phyloP scores from a whole-genome alignment of 2,797 vertebrate genomes.

The Chaetodon trifasciatus region DNA sequence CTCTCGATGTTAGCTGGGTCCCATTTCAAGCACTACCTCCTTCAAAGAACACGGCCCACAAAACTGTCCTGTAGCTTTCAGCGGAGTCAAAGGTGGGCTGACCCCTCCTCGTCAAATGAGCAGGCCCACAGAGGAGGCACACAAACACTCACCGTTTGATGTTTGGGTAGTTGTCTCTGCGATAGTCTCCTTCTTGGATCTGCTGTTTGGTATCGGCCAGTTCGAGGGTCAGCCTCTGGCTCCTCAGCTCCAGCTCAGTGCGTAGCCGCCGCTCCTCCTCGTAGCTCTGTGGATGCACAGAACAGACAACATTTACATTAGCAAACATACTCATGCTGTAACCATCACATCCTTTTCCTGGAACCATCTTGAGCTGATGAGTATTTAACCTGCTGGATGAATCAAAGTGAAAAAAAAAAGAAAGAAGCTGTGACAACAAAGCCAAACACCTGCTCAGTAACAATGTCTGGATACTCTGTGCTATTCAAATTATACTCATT shows the following conservation, averaged over 20 bases:
- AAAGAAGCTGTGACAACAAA: neutral
- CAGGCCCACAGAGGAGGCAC: neutral
- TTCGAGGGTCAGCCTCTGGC: constrained; percentile 92
- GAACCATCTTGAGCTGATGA: neutral
- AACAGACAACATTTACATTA: neutral
- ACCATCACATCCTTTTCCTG: neutral
- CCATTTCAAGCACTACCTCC: neutral
- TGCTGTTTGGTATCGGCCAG: constrained; percentile 94
- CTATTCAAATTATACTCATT: neutral
- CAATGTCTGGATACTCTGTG: neutral
- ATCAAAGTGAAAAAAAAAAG: neutral
- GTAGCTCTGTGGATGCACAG: constrained; percentile 85
- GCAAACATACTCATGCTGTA: neutral
- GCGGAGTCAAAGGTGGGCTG: neutral
- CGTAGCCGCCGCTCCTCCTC: constrained; percentile 91
- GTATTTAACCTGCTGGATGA: neutral
- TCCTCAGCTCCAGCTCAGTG: constrained; percentile 91
- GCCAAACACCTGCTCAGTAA: constrained; percentile 1
- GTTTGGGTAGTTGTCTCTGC: constrained; percentile 93
- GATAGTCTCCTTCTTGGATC: constrained; percentile 94
- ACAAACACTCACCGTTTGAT: constrained; percentile 85
- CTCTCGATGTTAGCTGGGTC: neutral
- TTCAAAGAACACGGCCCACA: neutral
- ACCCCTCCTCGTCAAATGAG: neutral
- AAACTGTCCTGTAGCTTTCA: neutral